These are phyloP conservation scores for Radopholus similis DNA, from an alignment of 1,140 invertebrate genomes.

Conservation along the genomic window DNA sequence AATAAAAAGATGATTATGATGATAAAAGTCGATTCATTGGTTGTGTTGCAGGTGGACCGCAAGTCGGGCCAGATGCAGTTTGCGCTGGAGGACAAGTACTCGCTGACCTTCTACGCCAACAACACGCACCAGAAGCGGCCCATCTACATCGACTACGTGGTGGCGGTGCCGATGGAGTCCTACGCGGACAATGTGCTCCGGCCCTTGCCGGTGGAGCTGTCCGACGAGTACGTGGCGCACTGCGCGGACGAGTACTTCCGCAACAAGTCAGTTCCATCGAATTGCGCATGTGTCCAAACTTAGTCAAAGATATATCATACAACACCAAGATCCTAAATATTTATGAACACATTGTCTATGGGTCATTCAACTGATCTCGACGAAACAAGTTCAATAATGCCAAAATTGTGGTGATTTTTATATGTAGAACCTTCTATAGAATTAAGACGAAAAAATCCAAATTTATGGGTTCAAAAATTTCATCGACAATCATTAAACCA, in stretches of 20 bases:
- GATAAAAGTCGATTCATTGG: not conserved
- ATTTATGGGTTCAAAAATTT: too few relatives aligned
- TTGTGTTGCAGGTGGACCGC: constrained; percentile 14
- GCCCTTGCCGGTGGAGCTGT: constrained; percentile 78
- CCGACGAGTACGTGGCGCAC: constrained; percentile 79
- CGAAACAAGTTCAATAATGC: too few relatives aligned
- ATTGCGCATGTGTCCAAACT: not conserved
- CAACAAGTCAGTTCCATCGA: constrained; percentile 31
- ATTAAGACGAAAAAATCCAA: constrained; percentile 17
- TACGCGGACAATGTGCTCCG: constrained; percentile 66
- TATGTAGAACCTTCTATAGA: not conserved
- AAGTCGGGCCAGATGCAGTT: constrained; percentile 42
- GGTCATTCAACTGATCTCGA: too few relatives aligned
- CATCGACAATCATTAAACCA: not conserved
- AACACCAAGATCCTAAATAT: too few relatives aligned
- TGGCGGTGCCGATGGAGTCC: constrained; percentile 67
- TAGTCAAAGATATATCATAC: not conserved
- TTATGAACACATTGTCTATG: too few relatives aligned
- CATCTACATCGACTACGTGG: constrained; percentile 59
- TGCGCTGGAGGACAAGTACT: constrained; percentile 58
- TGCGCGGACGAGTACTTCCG: constrained; percentile 66
- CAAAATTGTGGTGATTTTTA: too few relatives aligned
- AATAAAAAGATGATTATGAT: constrained; percentile 11
- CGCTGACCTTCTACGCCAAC: constrained; percentile 60
- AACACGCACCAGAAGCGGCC: constrained; percentile 64